phyloP scores from a whole-genome alignment of 2,113 vertebrate species.

The Gnathonemus longibarbis region DNA sequence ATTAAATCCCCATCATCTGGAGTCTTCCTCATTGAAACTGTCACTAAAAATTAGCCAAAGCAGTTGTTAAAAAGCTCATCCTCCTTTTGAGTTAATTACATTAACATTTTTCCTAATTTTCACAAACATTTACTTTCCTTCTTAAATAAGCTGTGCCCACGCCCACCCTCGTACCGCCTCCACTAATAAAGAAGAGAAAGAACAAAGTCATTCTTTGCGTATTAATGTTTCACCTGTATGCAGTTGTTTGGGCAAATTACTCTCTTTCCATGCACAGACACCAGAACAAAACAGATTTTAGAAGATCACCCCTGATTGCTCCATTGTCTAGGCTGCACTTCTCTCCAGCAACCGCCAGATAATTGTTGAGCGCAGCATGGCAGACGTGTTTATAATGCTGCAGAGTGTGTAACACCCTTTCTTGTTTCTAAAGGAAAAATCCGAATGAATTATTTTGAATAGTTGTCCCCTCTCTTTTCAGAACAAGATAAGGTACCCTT shows the following conservation, averaged over 20 bases:
- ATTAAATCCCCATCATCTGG: not conserved
- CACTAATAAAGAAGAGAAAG: not conserved
- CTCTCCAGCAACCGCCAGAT: not conserved
- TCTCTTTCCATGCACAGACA: not conserved
- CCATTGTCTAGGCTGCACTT: slow-evolving; percentile 8
- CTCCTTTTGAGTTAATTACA: not conserved
- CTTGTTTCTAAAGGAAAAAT: not conserved
- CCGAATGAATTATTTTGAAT: not conserved
- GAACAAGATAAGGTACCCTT: not conserved
- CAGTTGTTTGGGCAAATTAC: slow-evolving; percentile 17
- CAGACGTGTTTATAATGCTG: not conserved
- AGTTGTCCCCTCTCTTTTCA: not conserved
- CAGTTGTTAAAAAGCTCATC: not conserved
- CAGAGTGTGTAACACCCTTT: not conserved
- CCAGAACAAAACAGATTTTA: not conserved
- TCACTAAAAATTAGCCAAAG: not conserved
- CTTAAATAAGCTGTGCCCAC: not conserved
- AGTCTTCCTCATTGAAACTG: not conserved
- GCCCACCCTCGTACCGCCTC: not conserved
- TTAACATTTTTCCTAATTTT: slow-evolving; percentile 4
- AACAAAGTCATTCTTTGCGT: not conserved
- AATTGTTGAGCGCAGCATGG: not conserved
- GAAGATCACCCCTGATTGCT: slow-evolving; percentile 14
- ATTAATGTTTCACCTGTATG: slow-evolving; percentile 1
- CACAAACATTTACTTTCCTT: not conserved